Conservation (phyloP, 2,888 invertebrate species). For the Anodontia alba region DNA sequence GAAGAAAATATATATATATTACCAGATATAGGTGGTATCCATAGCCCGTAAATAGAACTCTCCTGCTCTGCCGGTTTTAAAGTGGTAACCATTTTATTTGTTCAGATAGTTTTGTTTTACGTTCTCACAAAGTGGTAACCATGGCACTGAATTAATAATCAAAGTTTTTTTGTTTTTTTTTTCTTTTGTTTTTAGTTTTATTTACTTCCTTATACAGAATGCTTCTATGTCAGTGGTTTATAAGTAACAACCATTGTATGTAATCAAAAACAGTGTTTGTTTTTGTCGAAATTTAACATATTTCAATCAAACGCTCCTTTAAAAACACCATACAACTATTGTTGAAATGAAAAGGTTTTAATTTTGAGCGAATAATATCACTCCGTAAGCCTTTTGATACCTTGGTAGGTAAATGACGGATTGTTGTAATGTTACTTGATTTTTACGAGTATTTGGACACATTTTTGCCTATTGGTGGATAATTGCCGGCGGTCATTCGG, state of each 20-base stretch:
- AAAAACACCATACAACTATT: neutral
- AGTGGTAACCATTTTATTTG: slow-evolving; percentile 26
- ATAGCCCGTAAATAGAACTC: slow-evolving; percentile 64
- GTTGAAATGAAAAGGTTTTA: neutral
- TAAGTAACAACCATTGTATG: neutral
- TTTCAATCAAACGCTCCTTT: neutral
- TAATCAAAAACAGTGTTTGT: neutral
- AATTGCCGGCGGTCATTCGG: neutral
- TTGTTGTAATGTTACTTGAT: neutral
- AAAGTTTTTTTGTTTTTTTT: too few species aligned
- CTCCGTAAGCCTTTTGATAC: too few species aligned
- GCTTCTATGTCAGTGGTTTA: too few species aligned
- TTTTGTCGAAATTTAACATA: neutral
- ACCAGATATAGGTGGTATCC: slow-evolving; percentile 70
- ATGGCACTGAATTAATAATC: too few species aligned
- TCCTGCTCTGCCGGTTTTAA: slow-evolving; percentile 60
- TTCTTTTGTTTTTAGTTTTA: too few species aligned
- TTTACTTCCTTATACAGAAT: too few species aligned
- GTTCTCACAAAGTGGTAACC: too few species aligned
- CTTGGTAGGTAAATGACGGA: neutral
- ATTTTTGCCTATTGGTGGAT: slow-evolving; percentile 6
- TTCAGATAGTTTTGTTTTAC: too few species aligned
- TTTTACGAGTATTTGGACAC: slow-evolving; percentile 10
- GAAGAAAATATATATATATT: too few species aligned
- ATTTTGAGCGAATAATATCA: too few species aligned